A percentile compares a stretch with the other conserved stretches of the same genome.
These are phyloP conservation scores for Carassius carassius DNA, from an alignment of 2,113 vertebrate genomes.

Conservation along the genomic window DNA sequence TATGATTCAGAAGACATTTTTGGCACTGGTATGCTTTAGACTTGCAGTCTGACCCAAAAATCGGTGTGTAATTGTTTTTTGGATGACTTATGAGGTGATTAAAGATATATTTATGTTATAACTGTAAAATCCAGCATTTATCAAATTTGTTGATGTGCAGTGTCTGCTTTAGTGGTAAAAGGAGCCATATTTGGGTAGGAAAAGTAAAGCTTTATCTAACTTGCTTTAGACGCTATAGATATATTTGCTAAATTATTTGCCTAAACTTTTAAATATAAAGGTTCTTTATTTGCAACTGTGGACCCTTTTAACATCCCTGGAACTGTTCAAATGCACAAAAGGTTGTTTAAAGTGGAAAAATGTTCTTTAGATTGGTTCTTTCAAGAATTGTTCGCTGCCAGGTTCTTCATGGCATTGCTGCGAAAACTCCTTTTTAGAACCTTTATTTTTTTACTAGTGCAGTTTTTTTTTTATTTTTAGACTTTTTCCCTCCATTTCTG, in stretches of 20 bases:
- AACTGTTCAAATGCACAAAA: too few relatives aligned
- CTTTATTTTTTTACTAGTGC: too few relatives aligned
- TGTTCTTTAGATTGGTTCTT: too few relatives aligned
- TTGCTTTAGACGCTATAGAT: neutral
- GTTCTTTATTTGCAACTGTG: too few relatives aligned
- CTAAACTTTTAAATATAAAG: too few relatives aligned
- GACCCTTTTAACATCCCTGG: too few relatives aligned
- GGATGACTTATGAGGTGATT: neutral
- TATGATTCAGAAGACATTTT: constrained; percentile 28
- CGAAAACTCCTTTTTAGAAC: too few relatives aligned
- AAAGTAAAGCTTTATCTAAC: constrained; percentile 3
- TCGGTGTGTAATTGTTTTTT: constrained; percentile 13
- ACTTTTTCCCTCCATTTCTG: neutral
- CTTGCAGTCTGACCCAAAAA: neutral
- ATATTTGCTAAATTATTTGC: too few relatives aligned
- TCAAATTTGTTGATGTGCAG: constrained; percentile 18
- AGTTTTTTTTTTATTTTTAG: neutral
- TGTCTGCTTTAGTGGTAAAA: neutral
- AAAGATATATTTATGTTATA: neutral
- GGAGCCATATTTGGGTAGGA: constrained; percentile 32
- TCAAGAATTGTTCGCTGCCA: too few relatives aligned
- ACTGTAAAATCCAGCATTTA: neutral
- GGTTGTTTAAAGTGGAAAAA: too few relatives aligned
- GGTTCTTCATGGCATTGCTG: too few relatives aligned
- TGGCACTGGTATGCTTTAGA: constrained; percentile 11